These are phyloP conservation scores for Hirtodrosophila alboralis DNA, from an alignment of 2,888 invertebrate genomes.

Conservation along the genomic window DNA sequence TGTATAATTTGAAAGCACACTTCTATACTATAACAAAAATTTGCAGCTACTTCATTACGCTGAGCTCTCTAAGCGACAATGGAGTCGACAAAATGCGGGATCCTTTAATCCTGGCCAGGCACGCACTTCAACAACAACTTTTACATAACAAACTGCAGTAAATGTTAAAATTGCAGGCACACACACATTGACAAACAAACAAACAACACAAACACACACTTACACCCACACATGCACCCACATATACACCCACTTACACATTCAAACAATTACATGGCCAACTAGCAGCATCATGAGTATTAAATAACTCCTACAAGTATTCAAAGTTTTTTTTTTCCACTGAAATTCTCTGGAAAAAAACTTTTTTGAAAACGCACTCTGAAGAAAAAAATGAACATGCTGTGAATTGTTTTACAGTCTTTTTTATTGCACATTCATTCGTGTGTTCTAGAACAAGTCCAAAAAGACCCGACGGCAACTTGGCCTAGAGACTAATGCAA, in stretches of 20 bases:
- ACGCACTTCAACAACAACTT: constrained; percentile 67
- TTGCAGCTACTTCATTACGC: constrained; percentile 64
- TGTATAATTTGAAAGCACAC: constrained; percentile 43
- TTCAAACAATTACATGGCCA: constrained; percentile 64
- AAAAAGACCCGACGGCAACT: neutral
- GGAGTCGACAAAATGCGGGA: constrained; percentile 36
- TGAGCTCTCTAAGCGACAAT: constrained; percentile 28
- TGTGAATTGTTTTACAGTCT: constrained; percentile 66
- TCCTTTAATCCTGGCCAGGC: constrained; percentile 46
- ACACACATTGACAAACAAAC: constrained; percentile 1
- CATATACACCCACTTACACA: constrained; percentile 17
- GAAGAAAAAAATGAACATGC: constrained; percentile 28
- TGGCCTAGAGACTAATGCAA: neutral
- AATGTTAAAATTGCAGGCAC: constrained; percentile 54
- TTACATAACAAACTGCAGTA: constrained; percentile 67
- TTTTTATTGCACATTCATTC: constrained; percentile 63
- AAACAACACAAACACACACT: constrained; percentile 23
- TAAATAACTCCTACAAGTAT: constrained; percentile 72
- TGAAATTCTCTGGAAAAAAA: constrained; percentile 33
- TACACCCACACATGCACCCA: constrained; percentile 5
- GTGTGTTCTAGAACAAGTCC: constrained; percentile 24
- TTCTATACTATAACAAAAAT: constrained; percentile 22
- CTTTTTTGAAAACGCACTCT: constrained; percentile 44
- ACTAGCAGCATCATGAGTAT: constrained; percentile 63
- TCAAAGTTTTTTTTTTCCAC: constrained; percentile 56